These are phyloP conservation scores for Sycophila texana DNA, from an alignment of 2,888 invertebrate species.

Conservation along the genomic window DNA sequence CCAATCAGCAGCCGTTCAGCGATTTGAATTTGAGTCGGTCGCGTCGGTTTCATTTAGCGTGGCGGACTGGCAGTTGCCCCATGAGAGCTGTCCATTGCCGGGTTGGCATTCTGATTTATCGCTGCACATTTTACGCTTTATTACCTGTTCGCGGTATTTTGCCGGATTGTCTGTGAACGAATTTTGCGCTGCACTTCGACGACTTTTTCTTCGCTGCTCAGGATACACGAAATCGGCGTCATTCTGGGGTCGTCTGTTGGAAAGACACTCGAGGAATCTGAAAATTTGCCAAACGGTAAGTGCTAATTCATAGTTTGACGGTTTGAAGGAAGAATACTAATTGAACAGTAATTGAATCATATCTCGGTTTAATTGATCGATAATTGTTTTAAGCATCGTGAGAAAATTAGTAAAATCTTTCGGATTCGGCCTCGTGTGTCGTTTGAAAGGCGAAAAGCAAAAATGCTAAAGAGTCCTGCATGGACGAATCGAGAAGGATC, in stretches of 20 bases:
- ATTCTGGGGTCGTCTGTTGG: conserved; percentile 53
- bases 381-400: too few species aligned
- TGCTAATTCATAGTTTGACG: not conserved
- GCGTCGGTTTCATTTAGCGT: conserved; percentile 28
- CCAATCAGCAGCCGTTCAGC: conserved; percentile 24
- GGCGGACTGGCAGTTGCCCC: too few species aligned
- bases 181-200: not conserved
- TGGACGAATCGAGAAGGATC: conserved; percentile 59
- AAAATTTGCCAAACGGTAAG: conserved; percentile 37
- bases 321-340: too few species aligned
- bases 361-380: too few species aligned
- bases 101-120: too few species aligned
- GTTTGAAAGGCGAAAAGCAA: too few species aligned
- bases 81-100: too few species aligned
- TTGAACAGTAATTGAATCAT: too few species aligned
- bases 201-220: too few species aligned
- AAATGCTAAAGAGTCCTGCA: conserved; percentile 76
- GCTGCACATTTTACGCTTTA: too few species aligned
- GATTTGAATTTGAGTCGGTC: conserved; percentile 42
- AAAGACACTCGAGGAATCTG: conserved; percentile 24
- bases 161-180: not conserved
- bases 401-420: too few species aligned
- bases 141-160: not conserved
- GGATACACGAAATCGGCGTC: not conserved
- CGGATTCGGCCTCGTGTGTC: too few species aligned